Percentiles rank a stretch among this genome's conserved stretches.
These are phyloP conservation scores for Axis porcinus DNA, from an alignment of 2,113 vertebrate genomes.

Conservation along the genomic window DNA sequence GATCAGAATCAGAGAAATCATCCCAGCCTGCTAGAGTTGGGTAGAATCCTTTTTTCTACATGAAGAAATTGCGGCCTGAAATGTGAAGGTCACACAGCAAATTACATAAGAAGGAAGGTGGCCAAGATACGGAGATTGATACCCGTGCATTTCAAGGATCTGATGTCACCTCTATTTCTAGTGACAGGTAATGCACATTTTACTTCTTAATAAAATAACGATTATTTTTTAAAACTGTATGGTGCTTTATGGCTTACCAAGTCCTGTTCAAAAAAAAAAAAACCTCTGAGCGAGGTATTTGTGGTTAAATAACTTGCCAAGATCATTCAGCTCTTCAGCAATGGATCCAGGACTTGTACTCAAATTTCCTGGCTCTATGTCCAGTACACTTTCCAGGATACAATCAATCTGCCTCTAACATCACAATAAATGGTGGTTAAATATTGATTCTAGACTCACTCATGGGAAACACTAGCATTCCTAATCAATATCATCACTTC, in stretches of 20 bases:
- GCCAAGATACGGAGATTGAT: not conserved
- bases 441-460: not conserved
- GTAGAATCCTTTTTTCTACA: not conserved
- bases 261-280: not conserved
- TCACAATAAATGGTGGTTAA: not conserved
- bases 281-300: not conserved
- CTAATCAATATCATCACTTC: constrained; percentile 38
- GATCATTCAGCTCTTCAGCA: not conserved
- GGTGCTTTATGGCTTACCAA: not conserved
- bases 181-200: not conserved
- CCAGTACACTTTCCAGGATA: not conserved
- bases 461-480: not conserved
- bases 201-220: not conserved
- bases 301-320: not conserved
- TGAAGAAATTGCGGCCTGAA: not conserved
- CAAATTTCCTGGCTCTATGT: not conserved
- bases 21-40: not conserved
- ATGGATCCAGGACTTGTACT: not conserved
- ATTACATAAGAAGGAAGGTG: not conserved
- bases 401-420: not conserved
- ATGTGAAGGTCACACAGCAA: not conserved
- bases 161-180: not conserved
- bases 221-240: not conserved
- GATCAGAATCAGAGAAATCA: not conserved
- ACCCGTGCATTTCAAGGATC: not conserved